phyloP scores from a whole-genome alignment of 2,113 vertebrate genomes.

The Cygnus buccinator region DNA sequence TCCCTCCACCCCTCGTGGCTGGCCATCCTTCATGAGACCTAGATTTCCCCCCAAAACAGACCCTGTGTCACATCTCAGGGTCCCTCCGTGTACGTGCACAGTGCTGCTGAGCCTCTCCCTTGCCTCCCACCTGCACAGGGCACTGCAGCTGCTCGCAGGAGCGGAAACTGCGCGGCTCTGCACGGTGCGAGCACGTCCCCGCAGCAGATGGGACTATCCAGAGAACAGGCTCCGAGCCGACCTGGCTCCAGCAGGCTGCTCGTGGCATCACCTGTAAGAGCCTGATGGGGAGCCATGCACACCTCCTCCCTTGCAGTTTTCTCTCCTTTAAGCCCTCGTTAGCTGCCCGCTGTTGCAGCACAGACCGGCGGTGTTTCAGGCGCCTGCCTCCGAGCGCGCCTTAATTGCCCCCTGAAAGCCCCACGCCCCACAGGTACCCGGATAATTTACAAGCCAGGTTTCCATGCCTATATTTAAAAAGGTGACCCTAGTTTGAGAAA shows the following conservation, averaged over 20 bases:
- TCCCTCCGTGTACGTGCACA: no score
- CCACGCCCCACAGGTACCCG: neutral
- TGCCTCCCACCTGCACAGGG: fast-evolving
- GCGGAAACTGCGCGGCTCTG: neutral
- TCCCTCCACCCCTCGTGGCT: no score
- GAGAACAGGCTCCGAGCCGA: neutral
- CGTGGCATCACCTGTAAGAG: neutral
- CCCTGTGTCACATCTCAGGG: neutral
- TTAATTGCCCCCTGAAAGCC: neutral
- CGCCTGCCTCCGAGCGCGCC: fast-evolving
- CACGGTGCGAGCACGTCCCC: neutral
- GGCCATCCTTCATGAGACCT: neutral
- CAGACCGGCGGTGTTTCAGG: neutral
- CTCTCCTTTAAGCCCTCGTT: neutral
- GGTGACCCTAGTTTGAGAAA: neutral
- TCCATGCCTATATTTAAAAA: neutral
- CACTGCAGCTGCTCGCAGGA: no score
- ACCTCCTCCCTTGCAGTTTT: fast-evolving
- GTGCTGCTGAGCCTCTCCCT: neutral
- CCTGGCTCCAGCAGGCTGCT: neutral
- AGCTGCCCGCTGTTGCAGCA: neutral
- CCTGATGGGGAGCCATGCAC: neutral
- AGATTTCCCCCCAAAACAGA: neutral
- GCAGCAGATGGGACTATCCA: neutral
- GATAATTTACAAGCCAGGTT: neutral